Conservation (phyloP, 1,140 invertebrate genomes). For the Trissolcus basalis region DNA sequence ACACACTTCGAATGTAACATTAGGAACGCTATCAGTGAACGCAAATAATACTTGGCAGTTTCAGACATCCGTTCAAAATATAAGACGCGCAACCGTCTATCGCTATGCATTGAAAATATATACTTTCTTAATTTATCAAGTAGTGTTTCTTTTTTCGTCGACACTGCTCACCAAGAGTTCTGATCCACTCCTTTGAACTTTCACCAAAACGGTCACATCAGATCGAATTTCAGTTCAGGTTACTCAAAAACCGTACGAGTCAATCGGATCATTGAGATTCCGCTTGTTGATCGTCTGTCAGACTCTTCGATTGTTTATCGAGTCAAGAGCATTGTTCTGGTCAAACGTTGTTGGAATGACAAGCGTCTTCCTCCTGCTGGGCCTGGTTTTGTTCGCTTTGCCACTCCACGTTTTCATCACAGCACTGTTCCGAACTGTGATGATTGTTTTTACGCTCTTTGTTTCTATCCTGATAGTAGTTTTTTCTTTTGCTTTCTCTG, state of each 20-base stretch:
- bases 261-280: too few species aligned
- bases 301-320: neutral
- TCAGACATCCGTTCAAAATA: conserved; percentile 44
- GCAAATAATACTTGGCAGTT: conserved; percentile 46
- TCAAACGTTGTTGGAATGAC: conserved; percentile 70
- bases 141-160: conserved; percentile 2
- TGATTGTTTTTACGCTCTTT: conserved; percentile 62
- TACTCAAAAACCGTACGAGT: too few species aligned
- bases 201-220: too few species aligned
- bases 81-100: conserved; percentile 27
- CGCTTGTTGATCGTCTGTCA: too few species aligned
- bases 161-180: neutral
- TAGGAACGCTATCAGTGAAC: conserved; percentile 43
- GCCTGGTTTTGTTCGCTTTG: conserved; percentile 61
- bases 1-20: conserved; percentile 23
- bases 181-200: neutral
- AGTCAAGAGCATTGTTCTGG: neutral
- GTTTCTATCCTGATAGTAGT: conserved; percentile 46
- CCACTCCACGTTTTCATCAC: conserved; percentile 66
- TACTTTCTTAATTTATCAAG: conserved; percentile 17
- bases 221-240: too few species aligned
- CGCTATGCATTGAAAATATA: conserved; percentile 45
- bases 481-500: conserved; percentile 56
- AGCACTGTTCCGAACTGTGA: conserved; percentile 66
- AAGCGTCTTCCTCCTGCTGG: conserved; percentile 66